Conservation (phyloP, 2,888 invertebrate genomes). For the Entomobrya proxima region DNA sequence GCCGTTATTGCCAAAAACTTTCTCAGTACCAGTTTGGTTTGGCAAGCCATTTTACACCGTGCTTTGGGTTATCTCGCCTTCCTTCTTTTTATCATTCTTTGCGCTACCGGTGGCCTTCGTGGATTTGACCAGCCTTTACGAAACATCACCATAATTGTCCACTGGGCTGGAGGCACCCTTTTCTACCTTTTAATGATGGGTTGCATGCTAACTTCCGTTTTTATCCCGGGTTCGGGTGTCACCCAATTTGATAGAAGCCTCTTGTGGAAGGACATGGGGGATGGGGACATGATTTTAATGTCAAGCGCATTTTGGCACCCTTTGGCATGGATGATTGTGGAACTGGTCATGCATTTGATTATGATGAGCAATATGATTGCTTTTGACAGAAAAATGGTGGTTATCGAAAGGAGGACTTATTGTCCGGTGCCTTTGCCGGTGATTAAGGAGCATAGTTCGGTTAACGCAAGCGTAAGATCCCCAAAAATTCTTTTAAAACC, state of each 20-base stretch:
- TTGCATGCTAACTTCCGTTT: slow-evolving; percentile 2
- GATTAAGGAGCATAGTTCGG: background rate
- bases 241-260: background rate
- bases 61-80: background rate
- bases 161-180: slow-evolving; percentile 28
- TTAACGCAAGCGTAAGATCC: slow-evolving; percentile 23
- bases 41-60: background rate
- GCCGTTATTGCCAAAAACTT: background rate
- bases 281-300: background rate
- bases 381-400: slow-evolving; percentile 17
- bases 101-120: background rate
- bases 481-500: background rate
- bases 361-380: slow-evolving; percentile 9
- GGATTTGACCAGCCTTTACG: slow-evolving; percentile 18
- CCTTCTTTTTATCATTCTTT: background rate
- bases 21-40: background rate
- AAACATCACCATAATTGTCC: background rate
- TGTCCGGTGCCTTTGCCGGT: slow-evolving; percentile 46
- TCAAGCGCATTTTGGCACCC: background rate
- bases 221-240: slow-evolving; percentile 37
- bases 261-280: background rate
- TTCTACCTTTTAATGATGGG: background rate
- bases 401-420: background rate
- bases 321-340: slow-evolving; percentile 10
- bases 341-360: slow-evolving; percentile 24